phyloP scores from a whole-genome alignment of 1,140 invertebrate genomes.

The Diuraphis noxia region DNA sequence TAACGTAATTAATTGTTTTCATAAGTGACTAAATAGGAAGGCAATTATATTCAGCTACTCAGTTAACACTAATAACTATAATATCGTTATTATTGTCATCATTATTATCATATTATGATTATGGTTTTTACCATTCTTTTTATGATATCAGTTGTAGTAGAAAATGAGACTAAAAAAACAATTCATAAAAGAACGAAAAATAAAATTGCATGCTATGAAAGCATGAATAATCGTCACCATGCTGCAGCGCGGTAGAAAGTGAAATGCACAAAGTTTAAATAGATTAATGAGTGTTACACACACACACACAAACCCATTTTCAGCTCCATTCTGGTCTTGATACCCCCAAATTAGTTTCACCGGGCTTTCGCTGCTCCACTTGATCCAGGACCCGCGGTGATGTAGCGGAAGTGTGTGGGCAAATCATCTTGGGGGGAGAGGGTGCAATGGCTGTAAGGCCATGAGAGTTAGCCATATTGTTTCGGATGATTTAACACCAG shows the following conservation, averaged over 20 bases:
- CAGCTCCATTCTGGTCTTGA: slow-evolving; percentile 20
- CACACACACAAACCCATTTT: background rate
- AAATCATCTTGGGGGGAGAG: background rate
- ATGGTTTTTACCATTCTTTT: background rate
- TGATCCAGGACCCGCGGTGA: background rate
- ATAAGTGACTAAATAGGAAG: background rate
- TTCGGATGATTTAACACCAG: slow-evolving; percentile 49
- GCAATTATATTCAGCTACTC: background rate
- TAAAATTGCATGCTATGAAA: background rate
- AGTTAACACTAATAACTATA: background rate
- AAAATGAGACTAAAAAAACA: background rate
- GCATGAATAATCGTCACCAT: slow-evolving; percentile 31
- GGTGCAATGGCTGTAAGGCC: slow-evolving; percentile 25
- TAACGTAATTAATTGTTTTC: background rate
- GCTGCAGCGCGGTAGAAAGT: background rate
- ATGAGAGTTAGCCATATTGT: slow-evolving; percentile 46
- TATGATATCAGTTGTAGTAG: no score
- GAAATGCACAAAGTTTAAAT: slow-evolving; percentile 47
- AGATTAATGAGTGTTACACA: slow-evolving; percentile 42
- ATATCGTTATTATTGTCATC: background rate
- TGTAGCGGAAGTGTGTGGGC: background rate
- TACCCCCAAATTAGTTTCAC: slow-evolving; percentile 45
- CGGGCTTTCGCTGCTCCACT: background rate
- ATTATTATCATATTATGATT: background rate
- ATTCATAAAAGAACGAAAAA: background rate